phyloP scores from a whole-genome alignment of 2,797 vertebrate genomes.

The Myiotriccus ornatus region DNA sequence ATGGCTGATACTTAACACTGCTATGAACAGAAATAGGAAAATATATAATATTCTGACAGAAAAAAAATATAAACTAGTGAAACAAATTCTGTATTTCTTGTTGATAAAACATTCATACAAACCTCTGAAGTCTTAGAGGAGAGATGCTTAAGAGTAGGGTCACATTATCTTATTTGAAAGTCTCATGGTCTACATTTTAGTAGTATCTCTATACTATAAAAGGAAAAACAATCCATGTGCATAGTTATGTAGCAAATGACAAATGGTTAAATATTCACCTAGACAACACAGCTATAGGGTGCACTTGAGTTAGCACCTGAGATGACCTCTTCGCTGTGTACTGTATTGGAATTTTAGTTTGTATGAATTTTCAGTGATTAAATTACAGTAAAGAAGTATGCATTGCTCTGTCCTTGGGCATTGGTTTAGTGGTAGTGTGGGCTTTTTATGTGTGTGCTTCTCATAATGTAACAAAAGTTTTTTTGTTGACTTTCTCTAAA shows the following conservation, averaged over 20 bases:
- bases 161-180: not conserved
- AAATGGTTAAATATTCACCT: not conserved
- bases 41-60: not conserved
- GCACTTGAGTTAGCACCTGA: not conserved
- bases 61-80: not conserved
- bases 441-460: not conserved
- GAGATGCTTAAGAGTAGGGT: not conserved
- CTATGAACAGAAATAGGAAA: not conserved
- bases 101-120: not conserved
- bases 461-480: not conserved
- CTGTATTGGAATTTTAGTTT: not conserved
- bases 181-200: not conserved
- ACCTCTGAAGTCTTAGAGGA: not conserved
- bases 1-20: not conserved
- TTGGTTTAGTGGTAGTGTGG: not conserved
- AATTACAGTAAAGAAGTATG: not conserved
- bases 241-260: not conserved
- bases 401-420: not conserved
- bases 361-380: not conserved
- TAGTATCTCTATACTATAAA: not conserved
- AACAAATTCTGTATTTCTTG: not conserved
- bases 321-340: not conserved
- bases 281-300: not conserved
- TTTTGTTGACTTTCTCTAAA: not conserved
- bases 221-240: not conserved